A percentile compares a stretch with the other conserved stretches of the same genome.
phyloP scores from a whole-genome alignment of 2,888 invertebrate species.

The Macrophya alboannulata region DNA sequence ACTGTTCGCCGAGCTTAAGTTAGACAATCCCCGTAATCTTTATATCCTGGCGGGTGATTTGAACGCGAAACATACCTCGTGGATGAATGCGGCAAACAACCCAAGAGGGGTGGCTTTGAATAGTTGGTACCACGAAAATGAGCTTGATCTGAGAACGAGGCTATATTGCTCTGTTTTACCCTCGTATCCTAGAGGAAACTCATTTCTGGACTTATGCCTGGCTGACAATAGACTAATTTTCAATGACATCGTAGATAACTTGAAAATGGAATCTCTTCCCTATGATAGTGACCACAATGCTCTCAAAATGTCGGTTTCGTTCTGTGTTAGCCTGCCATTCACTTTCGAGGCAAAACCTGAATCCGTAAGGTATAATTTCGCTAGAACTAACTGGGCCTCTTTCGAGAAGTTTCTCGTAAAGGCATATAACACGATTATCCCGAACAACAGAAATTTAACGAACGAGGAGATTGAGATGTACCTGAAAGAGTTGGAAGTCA shows the following conservation, averaged over 20 bases:
- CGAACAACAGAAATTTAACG: slow-evolving; percentile 58
- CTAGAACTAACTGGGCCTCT: slow-evolving; percentile 59
- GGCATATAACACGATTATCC: not conserved
- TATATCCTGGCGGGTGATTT: slow-evolving; percentile 62
- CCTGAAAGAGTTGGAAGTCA: too few species aligned
- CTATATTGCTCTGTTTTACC: slow-evolving; percentile 46
- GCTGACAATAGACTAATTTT: slow-evolving; percentile 53
- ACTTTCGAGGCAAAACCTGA: not conserved
- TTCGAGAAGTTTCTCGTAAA: not conserved
- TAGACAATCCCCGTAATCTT: slow-evolving; percentile 41
- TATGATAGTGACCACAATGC: slow-evolving; percentile 61
- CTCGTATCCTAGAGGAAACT: slow-evolving; percentile 50
- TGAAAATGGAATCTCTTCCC: slow-evolving; percentile 36
- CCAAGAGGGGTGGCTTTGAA: slow-evolving; percentile 49
- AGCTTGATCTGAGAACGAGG: not conserved
- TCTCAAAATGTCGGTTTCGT: not conserved
- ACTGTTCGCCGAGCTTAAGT: slow-evolving; percentile 38
- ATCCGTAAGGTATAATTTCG: slow-evolving; percentile 37
- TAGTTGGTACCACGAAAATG: slow-evolving; percentile 55
- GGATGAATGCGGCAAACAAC: slow-evolving; percentile 43
- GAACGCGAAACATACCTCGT: slow-evolving; percentile 56
- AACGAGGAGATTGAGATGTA: slow-evolving; percentile 60
- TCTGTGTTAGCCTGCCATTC: not conserved
- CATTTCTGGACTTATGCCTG: slow-evolving; percentile 59
- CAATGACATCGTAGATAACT: slow-evolving; percentile 4